Evolutionary conservation across 2,888 invertebrate genomes (phyloP).

Genomic region (Sminthurinus aureus): DNA sequence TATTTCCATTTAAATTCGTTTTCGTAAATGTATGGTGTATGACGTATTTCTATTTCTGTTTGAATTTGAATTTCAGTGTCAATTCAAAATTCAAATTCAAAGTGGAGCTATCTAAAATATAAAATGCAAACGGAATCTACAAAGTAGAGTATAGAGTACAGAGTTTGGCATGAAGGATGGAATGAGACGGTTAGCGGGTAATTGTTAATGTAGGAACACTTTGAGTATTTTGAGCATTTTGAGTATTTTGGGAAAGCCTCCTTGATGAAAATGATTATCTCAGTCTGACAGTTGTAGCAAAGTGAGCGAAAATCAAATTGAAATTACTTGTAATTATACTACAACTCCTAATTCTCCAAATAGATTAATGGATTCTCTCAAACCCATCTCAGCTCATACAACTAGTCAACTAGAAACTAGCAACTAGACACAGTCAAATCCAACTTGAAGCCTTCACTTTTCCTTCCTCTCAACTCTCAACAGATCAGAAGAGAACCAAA

Average conservation of each 20-base stretch:
- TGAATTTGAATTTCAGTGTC: too few relatives aligned
- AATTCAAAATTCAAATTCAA: too few relatives aligned
- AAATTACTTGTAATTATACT: constrained; percentile 46
- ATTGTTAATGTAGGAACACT: too few relatives aligned
- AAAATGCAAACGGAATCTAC: too few relatives aligned
- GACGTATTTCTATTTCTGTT: too few relatives aligned
- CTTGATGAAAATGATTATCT: constrained; percentile 38
- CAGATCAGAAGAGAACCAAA: too few relatives aligned
- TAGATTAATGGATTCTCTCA: constrained; percentile 38
- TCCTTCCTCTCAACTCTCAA: not conserved
- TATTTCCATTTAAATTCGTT: too few relatives aligned
- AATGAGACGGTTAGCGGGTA: constrained; percentile 2
- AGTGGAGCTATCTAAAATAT: too few relatives aligned
- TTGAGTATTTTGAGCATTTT: not conserved
- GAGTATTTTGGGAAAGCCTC: not conserved
- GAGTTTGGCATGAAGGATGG: not conserved
- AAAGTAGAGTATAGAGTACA: too few relatives aligned
- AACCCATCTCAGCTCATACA: constrained; percentile 15
- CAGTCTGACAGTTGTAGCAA: constrained; percentile 27
- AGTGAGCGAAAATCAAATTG: constrained; percentile 43
- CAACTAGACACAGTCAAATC: constrained; percentile 14
- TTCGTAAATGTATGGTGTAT: too few relatives aligned
- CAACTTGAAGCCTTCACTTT: constrained; percentile 4
- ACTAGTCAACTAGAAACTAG: constrained; percentile 4
- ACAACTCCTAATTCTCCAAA: constrained; percentile 45